phyloP scores from a whole-genome alignment of 2,113 vertebrate species.

The Ramphastos sulfuratus region DNA sequence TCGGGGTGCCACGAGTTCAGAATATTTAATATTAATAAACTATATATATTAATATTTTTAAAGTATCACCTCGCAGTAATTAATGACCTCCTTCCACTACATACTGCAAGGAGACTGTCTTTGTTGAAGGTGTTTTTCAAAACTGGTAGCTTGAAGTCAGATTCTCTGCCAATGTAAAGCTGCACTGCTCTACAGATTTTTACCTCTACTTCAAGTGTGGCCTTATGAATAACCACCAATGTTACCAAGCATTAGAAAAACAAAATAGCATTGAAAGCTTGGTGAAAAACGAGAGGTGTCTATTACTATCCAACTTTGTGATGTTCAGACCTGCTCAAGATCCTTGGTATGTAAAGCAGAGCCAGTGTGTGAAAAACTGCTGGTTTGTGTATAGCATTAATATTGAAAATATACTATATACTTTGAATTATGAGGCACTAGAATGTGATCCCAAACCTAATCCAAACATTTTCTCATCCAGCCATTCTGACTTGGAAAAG shows the following conservation, averaged over 20 bases:
- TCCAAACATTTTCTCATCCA: background rate
- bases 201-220: background rate
- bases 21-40: too few relatives aligned
- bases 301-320: background rate
- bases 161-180: background rate
- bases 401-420: background rate
- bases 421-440: background rate
- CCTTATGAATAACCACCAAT: background rate
- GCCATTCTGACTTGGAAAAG: background rate
- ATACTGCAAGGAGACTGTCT: background rate
- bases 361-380: background rate
- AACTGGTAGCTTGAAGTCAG: background rate
- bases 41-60: too few relatives aligned
- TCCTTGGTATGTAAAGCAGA: background rate
- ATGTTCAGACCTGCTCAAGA: background rate
- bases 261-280: background rate
- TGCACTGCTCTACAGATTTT: background rate
- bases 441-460: background rate
- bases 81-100: too few relatives aligned
- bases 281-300: background rate
- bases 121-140: background rate
- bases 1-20: too few relatives aligned
- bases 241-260: background rate
- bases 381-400: background rate
- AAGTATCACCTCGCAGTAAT: too few relatives aligned